Base-by-base conservation (phyloP, 1,140 invertebrate species). In the Diachasmimorpha longicaudata region DNA sequence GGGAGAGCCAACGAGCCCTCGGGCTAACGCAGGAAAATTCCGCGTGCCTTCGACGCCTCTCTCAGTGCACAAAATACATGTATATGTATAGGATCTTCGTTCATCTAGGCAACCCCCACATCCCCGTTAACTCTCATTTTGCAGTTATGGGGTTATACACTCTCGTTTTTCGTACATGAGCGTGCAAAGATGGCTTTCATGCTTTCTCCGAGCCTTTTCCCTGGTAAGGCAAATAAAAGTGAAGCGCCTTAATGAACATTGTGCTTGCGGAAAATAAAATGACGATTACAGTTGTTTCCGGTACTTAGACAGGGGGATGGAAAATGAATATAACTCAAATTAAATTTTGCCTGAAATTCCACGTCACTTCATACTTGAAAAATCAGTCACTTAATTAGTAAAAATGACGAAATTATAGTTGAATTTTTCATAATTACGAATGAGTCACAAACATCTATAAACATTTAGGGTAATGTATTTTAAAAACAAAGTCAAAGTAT, bases 171-270 rank as follows among this genome's bases (percentile, higher is more conserved):
- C 58, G 23, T 63, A 19, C 69, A 48, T 44, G 8, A 66, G 21
- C 25, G 44, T 66, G 73, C 66, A 75, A 75, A 75, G 73, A 75
- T 75, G 69, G 73, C 73, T 75, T 75, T 75, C 73, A 75, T 75
- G 66, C 69, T 75, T 66, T 23, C 9, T 67, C 46, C 36, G 5
- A 5, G 67, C 46, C 73, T 70, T 55, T 75, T 75, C 31, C 48
- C 67, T 9, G 42, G 44, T 75, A 75, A 75, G 73, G 70, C 73
- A 75, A 75, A 75, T 75, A 75, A 69, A 75, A 75, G 67, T 36
- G 23, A 52, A 74, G 39, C 66, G 73, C 67, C 70, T 75, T 75
- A 75, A 75, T 75, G 73, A 75, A 75, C 68, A 19, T 70, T 75
- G 44, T 63, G 72, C 72, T 42, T 66, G 63, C 52, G 72, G 63